These are phyloP conservation scores for Drosophila asahinai DNA, from an alignment of 1,140 invertebrate genomes.

Conservation along the genomic window DNA sequence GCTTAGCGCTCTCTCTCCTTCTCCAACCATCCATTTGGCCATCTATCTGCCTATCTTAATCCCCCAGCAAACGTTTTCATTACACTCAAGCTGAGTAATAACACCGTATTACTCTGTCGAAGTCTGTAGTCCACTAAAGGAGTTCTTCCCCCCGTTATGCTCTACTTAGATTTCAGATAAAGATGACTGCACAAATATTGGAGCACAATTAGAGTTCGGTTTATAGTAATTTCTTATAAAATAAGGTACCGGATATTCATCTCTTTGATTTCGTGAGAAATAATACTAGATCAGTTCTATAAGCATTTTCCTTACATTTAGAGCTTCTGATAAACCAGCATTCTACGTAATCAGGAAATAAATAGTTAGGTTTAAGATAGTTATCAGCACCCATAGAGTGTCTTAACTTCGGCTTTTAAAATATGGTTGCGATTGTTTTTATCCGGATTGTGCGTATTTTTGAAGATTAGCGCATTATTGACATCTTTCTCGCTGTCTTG, in stretches of 20 bases:
- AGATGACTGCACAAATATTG: neutral
- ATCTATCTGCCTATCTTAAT: slow-evolving; percentile 56
- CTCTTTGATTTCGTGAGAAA: neutral
- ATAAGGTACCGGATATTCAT: neutral
- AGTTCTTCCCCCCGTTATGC: slow-evolving; percentile 29
- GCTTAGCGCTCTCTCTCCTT: slow-evolving; percentile 50
- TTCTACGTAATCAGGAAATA: neutral
- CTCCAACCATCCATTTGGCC: slow-evolving; percentile 9
- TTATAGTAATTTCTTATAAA: neutral
- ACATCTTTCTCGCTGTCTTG: slow-evolving; percentile 38
- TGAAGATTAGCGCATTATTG: slow-evolving; percentile 55
- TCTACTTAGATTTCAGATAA: slow-evolving; percentile 22
- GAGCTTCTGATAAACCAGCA: neutral
- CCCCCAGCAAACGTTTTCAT: slow-evolving; percentile 71
- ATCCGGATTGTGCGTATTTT: slow-evolving; percentile 27
- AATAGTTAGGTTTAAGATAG: neutral
- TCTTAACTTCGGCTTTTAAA: neutral
- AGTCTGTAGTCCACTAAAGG: slow-evolving; percentile 20
- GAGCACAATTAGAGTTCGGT: neutral
- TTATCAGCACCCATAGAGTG: neutral
- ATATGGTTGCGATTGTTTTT: neutral
- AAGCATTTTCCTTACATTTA: neutral
- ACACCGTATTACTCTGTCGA: slow-evolving; percentile 16
- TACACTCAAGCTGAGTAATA: slow-evolving; percentile 51
- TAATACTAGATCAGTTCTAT: too few relatives aligned